phyloP scores from a whole-genome alignment of 92 coral and sea anemone species.

The Actinernus sp. region DNA sequence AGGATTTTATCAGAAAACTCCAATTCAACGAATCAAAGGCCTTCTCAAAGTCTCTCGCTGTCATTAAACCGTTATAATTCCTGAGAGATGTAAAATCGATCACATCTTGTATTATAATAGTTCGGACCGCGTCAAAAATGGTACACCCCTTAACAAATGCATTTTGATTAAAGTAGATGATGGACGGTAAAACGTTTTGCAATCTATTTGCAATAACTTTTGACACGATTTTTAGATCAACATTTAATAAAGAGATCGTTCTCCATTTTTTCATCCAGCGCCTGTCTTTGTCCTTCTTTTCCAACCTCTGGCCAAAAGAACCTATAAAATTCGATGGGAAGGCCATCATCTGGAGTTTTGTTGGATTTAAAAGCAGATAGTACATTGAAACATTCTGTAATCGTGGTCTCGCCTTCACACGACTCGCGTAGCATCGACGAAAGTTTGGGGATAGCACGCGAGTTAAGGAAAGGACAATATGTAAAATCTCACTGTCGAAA shows the following conservation, averaged over 20 bases:
- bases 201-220: constrained; percentile 35
- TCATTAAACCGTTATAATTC: neutral
- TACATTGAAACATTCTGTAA: constrained; percentile 35
- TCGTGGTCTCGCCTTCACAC: constrained; percentile 25
- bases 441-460: constrained; percentile 10
- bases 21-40: constrained; percentile 30
- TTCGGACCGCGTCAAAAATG: constrained; percentile 35
- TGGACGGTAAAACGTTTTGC: constrained; percentile 18
- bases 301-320: constrained; percentile 50
- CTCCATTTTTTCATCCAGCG: constrained; percentile 39
- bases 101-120: constrained; percentile 37
- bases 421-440: constrained; percentile 9
- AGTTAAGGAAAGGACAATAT: neutral
- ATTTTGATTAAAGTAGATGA: constrained; percentile 34
- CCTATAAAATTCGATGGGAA: constrained; percentile 53
- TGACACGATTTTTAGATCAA: constrained; percentile 42
- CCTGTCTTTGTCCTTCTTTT: constrained; percentile 50
- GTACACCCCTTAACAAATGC: constrained; percentile 45
- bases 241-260: constrained; percentile 37
- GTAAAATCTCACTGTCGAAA: too few species aligned
- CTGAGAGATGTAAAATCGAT: constrained; percentile 1
- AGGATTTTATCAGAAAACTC: constrained; percentile 4
- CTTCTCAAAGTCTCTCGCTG: constrained; percentile 19
- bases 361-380: constrained; percentile 20
- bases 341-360: constrained; percentile 50